Base-by-base conservation (phyloP, 2,113 vertebrate species). In the Synodontis membranacea region DNA sequence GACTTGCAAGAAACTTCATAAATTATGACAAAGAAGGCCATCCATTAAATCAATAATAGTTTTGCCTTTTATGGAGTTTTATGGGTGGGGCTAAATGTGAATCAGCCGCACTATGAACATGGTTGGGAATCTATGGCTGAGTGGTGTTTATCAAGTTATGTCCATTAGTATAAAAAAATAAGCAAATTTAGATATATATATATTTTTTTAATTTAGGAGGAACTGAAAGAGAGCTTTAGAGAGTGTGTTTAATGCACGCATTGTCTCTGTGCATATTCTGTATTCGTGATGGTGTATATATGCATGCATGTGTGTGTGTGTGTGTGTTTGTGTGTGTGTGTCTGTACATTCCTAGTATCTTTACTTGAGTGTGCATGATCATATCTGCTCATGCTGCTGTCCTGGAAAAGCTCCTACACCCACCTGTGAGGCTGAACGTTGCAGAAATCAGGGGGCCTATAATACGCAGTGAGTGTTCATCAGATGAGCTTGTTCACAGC, bases 401-500 rank as follows among this genome's bases (percentile, higher is more conserved):
- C 75, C 42, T 68, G 31, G 66, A 87, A 78, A 82, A 58, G 52
- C 80, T 84, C 83, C 66, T 31, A 80, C 89, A 81, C 66, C 83
- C 64, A 78, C 82, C 88, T 86, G 74, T 82, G 86, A 62, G 58
- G 44, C 46, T n/a, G 52, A 87, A 85, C 87, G 83, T 87, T 87
- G 88, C 79, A 86, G 85, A 80, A 85, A 76, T 87, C 87, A 81
- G 64, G 86, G 54, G 72, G 83, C 75, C 75, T 58, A 82, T 83
- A 89, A 80, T 80, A 74, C 79, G 79, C 84, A 39, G 75, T 66
- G 78, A 79, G 82, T 80, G 82, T 81, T 86, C 85, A 87, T 76
- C 56, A 81, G 87, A 91, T 91, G 86, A 91, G 85, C 68, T 70
- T 83, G 85, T 89, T 89, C 87, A 82, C 87, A 81, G 60, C 74